Conservation (phyloP, 1,140 invertebrate species). For the Gonioctena quinquepunctata region DNA sequence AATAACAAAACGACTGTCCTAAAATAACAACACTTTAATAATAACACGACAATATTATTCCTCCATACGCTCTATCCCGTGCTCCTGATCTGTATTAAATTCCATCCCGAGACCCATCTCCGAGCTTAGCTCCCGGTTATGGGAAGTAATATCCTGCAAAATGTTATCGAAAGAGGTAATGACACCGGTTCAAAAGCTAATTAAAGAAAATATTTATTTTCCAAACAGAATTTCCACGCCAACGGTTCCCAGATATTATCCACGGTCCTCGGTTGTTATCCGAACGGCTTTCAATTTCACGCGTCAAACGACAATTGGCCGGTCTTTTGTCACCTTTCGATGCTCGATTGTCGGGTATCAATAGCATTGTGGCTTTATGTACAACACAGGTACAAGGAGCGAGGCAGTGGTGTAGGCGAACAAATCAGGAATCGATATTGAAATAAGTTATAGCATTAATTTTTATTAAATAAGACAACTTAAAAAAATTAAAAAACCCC, state of each 20-base stretch:
- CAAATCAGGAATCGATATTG: no score
- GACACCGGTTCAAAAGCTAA: constrained; percentile 11
- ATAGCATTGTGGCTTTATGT: not conserved
- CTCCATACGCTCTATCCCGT: not conserved
- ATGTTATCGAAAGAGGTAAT: constrained; percentile 28
- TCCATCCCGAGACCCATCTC: no score
- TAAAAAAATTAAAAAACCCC: no score
- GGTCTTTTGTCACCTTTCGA: constrained; percentile 21
- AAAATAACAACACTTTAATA: not conserved
- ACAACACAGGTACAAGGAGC: no score
- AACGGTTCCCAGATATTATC: no score
- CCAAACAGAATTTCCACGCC: constrained; percentile 40
- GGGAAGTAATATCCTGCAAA: constrained; percentile 14
- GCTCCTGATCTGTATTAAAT: constrained; percentile 17
- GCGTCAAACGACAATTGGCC: constrained; percentile 24
- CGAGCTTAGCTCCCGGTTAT: constrained; percentile 2
- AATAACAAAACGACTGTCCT: no score
- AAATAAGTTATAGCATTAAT: no score
- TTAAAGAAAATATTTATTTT: constrained; percentile 42
- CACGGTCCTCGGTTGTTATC: constrained; percentile 27
- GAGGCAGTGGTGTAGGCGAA: not conserved
- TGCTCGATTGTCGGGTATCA: not conserved
- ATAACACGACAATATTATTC: not conserved
- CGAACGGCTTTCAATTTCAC: constrained; percentile 16
- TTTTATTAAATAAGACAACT: no score